Evolutionary conservation across 2,888 invertebrate genomes (phyloP).

Genomic region (Plagodis dolabraria): DNA sequence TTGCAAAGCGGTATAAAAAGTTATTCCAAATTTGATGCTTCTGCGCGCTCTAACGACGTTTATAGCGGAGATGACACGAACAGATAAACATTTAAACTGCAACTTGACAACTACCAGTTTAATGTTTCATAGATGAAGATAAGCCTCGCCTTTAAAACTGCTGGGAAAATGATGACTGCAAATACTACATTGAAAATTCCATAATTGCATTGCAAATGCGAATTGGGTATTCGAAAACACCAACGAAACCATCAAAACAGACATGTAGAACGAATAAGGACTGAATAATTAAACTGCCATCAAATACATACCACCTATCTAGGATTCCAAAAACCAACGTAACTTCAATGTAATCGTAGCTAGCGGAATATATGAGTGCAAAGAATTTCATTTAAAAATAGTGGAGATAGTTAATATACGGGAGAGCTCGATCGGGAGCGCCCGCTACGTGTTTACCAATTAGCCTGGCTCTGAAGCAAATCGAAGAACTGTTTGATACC

Average conservation of each 20-base stretch:
- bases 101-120: conserved; percentile 27
- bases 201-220: conserved; percentile 45
- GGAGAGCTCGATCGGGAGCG: conserved; percentile 52
- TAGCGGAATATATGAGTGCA: conserved; percentile 68
- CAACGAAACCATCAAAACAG: conserved; percentile 44
- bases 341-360: conserved; percentile 64
- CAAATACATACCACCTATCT: conserved; percentile 64
- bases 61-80: conserved; percentile 27
- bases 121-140: conserved; percentile 33
- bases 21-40: conserved; percentile 23
- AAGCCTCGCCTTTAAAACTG: conserved; percentile 24
- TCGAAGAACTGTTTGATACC: conserved; percentile 33
- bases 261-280: conserved; percentile 52
- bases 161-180: conserved; percentile 29
- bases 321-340: conserved; percentile 62
- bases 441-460: conserved; percentile 74
- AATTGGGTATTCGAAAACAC: conserved; percentile 44
- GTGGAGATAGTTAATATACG: conserved; percentile 51
- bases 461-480: conserved; percentile 50
- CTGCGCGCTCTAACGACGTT: conserved; percentile 28
- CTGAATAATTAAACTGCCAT: conserved; percentile 74
- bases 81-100: conserved; percentile 29
- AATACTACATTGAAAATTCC: conserved; percentile 33
- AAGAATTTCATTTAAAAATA: conserved; percentile 81
- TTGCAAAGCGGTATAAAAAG: conserved; percentile 16